Evolutionary conservation across 2,888 invertebrate genomes (phyloP), one percentile per base, ranked within the genome.

Genomic region (Ditylenchus weischeri): DNA sequence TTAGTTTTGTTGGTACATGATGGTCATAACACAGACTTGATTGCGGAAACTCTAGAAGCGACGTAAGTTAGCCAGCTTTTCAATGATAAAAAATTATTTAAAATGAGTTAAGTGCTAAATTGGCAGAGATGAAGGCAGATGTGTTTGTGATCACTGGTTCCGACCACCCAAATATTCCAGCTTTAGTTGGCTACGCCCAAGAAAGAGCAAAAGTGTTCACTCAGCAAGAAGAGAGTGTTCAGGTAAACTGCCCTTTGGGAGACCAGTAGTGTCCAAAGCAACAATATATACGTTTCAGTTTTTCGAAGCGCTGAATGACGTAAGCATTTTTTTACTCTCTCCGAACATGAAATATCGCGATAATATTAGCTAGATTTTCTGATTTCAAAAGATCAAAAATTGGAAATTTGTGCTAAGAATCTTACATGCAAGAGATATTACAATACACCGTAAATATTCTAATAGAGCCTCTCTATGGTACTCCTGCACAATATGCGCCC

Each of bases 1-100:
- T 50, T 77, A 10, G 66, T 77, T n/a, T 49, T 77, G 47, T 64
- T 77, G 38, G 68, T 70, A 2, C 76, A 77, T 62, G 75, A 75
- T 49, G 77, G 76, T 21, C 54, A 65, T 23, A 72, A 69, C 62
- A 71, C 71, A 4, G 77, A 77, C 63, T 59, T 66, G 23, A 68
- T 77, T 47, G 70, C 69, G 4, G 74, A 76, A 49, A 74, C 72
- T 23, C 47, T 74, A 38, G 71, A 77, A 35, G 72, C 68, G 50
- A 72, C 67, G 75, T 72, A 64, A 65, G 64, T 62, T 43, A 23
- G 35, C 18, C 2, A 29, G 0, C 21, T 11, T 18, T 10, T 38
- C 18, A 18, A 6, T 61, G 47, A 61, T 48, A 36, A 38, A 21
- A 29, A 29, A 67, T 11, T 58, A 18, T 69, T 68, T 49, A 29